Conservation (phyloP, 2,797 vertebrate species). For the Holocentrus rufus region DNA sequence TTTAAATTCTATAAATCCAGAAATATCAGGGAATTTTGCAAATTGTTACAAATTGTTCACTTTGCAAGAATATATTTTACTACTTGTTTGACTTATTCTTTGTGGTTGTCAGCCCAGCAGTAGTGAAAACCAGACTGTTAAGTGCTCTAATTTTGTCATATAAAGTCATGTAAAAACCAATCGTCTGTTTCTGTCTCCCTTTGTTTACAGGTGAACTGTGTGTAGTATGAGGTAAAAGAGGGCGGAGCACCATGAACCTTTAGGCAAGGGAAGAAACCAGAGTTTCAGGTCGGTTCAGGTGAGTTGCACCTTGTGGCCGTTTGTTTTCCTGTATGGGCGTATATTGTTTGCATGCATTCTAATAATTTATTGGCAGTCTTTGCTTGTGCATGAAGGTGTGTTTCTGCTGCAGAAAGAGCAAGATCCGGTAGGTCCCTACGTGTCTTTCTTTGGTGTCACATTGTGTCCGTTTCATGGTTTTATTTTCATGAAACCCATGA, state of each 20-base stretch:
- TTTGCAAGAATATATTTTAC: too few relatives aligned
- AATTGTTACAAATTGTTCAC: too few relatives aligned
- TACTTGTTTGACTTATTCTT: too few relatives aligned
- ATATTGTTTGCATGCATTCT: constrained; percentile 12
- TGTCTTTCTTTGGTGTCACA: background rate
- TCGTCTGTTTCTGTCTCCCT: background rate
- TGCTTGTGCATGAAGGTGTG: constrained; percentile 19
- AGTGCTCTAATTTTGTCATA: too few relatives aligned
- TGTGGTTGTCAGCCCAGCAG: too few relatives aligned
- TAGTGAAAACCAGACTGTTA: too few relatives aligned
- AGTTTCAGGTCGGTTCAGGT: constrained; percentile 77
- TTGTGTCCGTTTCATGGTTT: background rate
- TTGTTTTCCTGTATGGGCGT: constrained; percentile 54
- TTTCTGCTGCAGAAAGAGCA: constrained; percentile 42
- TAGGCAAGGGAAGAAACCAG: constrained; percentile 52
- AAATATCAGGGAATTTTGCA: too few relatives aligned
- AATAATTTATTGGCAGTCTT: constrained; percentile 23
- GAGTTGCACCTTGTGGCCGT: constrained; percentile 55
- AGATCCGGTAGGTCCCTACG: constrained; percentile 53
- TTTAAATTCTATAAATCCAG: too few relatives aligned
- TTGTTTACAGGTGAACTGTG: constrained; percentile 29
- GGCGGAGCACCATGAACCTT: constrained; percentile 42
- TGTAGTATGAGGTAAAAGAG: constrained; percentile 28
- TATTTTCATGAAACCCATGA: background rate
- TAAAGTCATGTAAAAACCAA: background rate